A percentile compares a stretch with the other conserved stretches of the same genome.
phyloP scores from a whole-genome alignment of 2,797 vertebrate genomes.

The Cynodonichthys magdalenae region DNA sequence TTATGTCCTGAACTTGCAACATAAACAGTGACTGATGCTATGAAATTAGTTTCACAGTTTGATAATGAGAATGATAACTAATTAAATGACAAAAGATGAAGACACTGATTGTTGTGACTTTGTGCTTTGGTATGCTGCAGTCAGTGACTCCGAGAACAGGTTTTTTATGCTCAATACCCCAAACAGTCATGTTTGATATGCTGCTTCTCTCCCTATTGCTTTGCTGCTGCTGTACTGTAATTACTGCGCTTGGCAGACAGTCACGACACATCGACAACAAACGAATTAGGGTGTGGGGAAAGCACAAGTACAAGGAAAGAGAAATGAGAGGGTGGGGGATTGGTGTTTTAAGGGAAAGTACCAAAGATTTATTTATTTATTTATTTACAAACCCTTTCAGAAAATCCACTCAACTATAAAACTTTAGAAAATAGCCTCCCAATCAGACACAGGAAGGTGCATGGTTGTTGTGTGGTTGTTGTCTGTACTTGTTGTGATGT shows the following conservation, averaged over 20 bases:
- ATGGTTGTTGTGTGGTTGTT: slow-evolving; percentile 6
- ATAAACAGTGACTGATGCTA: neutral
- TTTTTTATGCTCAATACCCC: slow-evolving; percentile 42
- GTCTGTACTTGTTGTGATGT: neutral
- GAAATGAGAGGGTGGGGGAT: slow-evolving; percentile 18
- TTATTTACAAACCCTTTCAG: too few species aligned
- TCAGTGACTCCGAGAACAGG: slow-evolving; percentile 31
- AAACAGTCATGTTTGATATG: slow-evolving; percentile 67
- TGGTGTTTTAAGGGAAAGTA: slow-evolving; percentile 24
- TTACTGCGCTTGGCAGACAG: slow-evolving; percentile 74
- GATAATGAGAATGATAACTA: slow-evolving; percentile 5
- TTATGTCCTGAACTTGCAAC: slow-evolving; percentile 5
- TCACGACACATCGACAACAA: slow-evolving; percentile 70
- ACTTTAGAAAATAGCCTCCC: too few species aligned
- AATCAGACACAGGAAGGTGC: neutral
- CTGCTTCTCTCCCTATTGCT: slow-evolving; percentile 59
- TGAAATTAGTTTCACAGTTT: neutral
- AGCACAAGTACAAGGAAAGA: slow-evolving; percentile 44
- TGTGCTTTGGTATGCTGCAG: slow-evolving; percentile 24
- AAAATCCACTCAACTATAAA: too few species aligned
- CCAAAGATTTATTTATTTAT: slow-evolving; percentile 9
- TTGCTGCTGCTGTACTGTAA: slow-evolving; percentile 65
- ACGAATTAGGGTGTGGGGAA: slow-evolving; percentile 53
- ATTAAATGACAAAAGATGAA: slow-evolving; percentile 22
- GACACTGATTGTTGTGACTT: slow-evolving; percentile 11